Percentiles rank a stretch among this genome's conserved stretches.
phyloP scores from a whole-genome alignment of 2,888 invertebrate species.

The Cheilosia urbana region DNA sequence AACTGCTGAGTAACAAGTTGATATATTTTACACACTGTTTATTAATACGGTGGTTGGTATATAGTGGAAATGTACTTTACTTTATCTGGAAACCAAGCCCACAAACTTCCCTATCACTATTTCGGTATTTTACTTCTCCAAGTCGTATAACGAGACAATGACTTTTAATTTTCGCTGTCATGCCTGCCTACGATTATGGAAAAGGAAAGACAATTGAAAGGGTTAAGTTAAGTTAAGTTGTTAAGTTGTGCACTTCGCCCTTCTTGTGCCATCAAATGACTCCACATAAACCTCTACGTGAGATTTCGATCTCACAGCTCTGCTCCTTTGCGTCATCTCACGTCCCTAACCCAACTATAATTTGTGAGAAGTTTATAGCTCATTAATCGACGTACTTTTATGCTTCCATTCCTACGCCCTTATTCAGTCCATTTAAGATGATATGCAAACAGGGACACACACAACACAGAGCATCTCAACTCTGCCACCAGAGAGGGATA shows the following conservation, averaged over 20 bases:
- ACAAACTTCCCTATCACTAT: too few relatives aligned
- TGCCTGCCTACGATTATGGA: too few relatives aligned
- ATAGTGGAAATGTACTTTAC: too few relatives aligned
- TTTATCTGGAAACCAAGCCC: too few relatives aligned
- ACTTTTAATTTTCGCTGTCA: too few relatives aligned
- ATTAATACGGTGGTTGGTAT: too few relatives aligned
- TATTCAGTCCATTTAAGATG: not conserved
- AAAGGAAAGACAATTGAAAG: not conserved
- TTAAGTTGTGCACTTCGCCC: not conserved
- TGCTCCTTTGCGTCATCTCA: not conserved
- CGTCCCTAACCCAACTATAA: not conserved
- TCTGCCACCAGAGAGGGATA: not conserved
- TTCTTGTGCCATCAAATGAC: not conserved
- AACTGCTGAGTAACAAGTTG: too few relatives aligned
- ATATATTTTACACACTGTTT: too few relatives aligned
- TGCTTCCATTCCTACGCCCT: not conserved
- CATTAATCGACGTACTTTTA: constrained; percentile 2
- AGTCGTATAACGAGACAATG: too few relatives aligned
- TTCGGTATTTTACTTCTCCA: too few relatives aligned
- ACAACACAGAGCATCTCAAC: not conserved
- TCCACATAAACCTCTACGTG: not conserved
- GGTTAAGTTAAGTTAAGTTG: not conserved
- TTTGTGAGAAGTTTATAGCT: not conserved
- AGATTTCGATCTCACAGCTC: not conserved
- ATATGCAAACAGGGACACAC: not conserved